Percentiles rank a stretch among this genome's conserved stretches.
These are phyloP conservation scores for Meriones psammophilus DNA, from an alignment of 2,797 vertebrate genomes.

Conservation along the genomic window DNA sequence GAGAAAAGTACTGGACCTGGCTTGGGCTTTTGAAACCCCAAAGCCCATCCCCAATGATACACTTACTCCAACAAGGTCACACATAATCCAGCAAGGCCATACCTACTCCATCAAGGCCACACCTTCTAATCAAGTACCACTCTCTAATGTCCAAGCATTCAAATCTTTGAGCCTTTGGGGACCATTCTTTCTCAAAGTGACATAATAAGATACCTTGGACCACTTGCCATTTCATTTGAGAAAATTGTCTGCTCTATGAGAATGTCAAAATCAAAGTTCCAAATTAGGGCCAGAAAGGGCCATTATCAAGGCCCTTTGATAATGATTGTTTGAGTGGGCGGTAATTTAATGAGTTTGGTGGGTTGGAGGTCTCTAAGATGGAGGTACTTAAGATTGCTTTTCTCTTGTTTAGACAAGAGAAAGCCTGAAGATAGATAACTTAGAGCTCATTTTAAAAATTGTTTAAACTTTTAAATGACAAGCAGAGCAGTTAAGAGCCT, in stretches of 20 bases:
- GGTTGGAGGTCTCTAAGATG: not conserved
- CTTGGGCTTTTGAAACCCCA: too few relatives aligned
- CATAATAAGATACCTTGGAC: not conserved
- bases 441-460: not conserved
- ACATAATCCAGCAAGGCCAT: too few relatives aligned
- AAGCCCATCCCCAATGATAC: too few relatives aligned
- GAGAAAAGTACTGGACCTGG: too few relatives aligned
- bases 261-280: not conserved
- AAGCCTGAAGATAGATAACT: not conserved
- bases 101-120: too few relatives aligned
- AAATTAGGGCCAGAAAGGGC: not conserved
- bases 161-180: not conserved
- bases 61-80: too few relatives aligned
- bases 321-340: not conserved
- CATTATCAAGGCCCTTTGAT: not conserved
- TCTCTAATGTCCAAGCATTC: not conserved
- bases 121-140: not conserved
- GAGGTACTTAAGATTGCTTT: not conserved
- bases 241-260: not conserved
- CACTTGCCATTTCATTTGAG: not conserved
- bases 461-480: not conserved
- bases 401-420: not conserved
- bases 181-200: not conserved
- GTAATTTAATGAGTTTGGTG: not conserved
- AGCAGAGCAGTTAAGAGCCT: not conserved